Base-by-base conservation (phyloP, 2,888 invertebrate genomes). In the Teleogryllus oceanicus region DNA sequence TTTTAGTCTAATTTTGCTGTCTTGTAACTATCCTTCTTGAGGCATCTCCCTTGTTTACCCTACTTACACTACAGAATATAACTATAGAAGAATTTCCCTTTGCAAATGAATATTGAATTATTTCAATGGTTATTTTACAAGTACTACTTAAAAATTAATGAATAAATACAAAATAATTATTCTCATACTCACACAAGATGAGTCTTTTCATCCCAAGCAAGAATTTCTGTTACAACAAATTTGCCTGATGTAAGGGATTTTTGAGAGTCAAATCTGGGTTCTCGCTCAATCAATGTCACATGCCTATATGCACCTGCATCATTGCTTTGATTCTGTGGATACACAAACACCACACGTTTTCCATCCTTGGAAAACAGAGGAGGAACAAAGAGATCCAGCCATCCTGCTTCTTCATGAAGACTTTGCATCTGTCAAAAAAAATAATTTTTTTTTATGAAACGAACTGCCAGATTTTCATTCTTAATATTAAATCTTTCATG, bases 321-420 rank as follows among this genome's bases (percentile, higher is more conserved):
- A 16, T 49, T 78, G 0, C 87, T 86, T 88, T 93, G 90, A 79
- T 90, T 90, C 84, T 92, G 91, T 16, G 95, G 94, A 82, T 94
- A 86, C 82, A 95, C 92, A n/a, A 94, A 88, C 78, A 94, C 89
- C 84, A 95, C 91, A 76, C 92, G 88, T 12, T 89, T 89, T 51
- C 94, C 94, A 83, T 91, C 90, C 49, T 89, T 87, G 82, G 92
- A 93, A 85, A 93, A 94, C 76, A 91, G 87, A 1, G 95, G 91
- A 0, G 94, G 89, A 50, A 91, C 91, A 85, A 94, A 94, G 62
- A 92, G 87, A 85, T 95, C 94, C n/a, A 95, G 90, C 95, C 95
- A 95, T 18, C 95, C 95, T 3, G 90, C 87, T 16, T 87, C 83
- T 84, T 90, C 88, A 5, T 80, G 79, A 20, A 81, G 76, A 18